Conservation (phyloP, 2,888 invertebrate genomes). For the Tetrapedia diversipes region DNA sequence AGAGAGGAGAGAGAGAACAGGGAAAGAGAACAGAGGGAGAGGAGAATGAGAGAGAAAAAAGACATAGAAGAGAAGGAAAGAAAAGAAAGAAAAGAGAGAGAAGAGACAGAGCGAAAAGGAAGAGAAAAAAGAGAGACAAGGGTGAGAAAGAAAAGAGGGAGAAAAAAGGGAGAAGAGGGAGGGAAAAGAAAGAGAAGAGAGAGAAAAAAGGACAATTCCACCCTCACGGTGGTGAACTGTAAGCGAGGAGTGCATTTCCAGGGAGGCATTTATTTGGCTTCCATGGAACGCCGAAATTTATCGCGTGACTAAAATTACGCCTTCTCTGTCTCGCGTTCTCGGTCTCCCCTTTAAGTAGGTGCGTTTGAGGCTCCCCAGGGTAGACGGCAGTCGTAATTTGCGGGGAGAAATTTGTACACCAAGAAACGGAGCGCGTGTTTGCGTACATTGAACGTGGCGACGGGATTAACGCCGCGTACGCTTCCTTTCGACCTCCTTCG, state of each 20-base stretch:
- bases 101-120: too few relatives aligned
- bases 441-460: too few relatives aligned
- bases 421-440: too few relatives aligned
- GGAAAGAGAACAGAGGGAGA: background rate
- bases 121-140: background rate
- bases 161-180: background rate
- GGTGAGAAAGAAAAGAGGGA: background rate
- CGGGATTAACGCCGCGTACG: too few relatives aligned
- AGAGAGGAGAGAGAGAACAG: background rate
- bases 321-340: background rate
- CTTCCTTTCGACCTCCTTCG: too few relatives aligned
- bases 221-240: too few relatives aligned
- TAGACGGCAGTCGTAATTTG: background rate
- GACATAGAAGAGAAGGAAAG: background rate
- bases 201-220: too few relatives aligned
- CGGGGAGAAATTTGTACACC: background rate
- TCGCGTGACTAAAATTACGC: background rate
- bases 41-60: background rate
- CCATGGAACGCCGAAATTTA: conserved; percentile 3
- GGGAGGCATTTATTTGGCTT: background rate
- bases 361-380: background rate
- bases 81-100: background rate
- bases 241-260: background rate
- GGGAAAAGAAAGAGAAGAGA: background rate
- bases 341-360: background rate